Conservation (phyloP, 2,888 invertebrate genomes). For the Scaptomyza parva region DNA sequence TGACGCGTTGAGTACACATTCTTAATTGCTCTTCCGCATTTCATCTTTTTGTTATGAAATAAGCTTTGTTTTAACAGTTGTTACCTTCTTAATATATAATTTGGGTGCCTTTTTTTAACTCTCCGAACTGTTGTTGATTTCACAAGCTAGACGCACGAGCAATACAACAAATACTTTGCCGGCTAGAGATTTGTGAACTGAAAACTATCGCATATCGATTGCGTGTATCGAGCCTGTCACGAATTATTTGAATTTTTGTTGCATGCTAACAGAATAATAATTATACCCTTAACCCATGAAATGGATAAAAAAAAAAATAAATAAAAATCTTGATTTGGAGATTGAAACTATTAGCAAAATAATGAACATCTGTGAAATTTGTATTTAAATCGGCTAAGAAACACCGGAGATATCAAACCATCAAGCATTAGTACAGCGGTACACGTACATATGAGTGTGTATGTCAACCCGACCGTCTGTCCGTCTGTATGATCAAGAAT, state of each 20-base stretch:
- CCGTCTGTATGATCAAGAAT: no score
- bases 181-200: constrained; percentile 47
- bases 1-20: neutral
- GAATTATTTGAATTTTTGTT: neutral
- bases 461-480: no score
- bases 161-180: constrained; percentile 27
- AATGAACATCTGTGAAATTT: no score
- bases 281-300: no score
- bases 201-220: constrained; percentile 21
- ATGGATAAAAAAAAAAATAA: no score
- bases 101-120: constrained; percentile 10
- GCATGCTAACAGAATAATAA: no score
- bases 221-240: neutral
- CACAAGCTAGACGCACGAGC: constrained; percentile 28
- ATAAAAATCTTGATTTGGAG: no score
- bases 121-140: constrained; percentile 29
- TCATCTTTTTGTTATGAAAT: neutral
- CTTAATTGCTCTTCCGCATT: constrained; percentile 18
- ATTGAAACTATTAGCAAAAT: no score
- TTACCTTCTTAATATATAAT: constrained; percentile 31
- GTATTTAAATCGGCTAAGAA: no score
- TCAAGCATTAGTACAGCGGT: no score
- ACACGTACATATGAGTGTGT: no score
- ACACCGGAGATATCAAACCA: no score
- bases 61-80: constrained; percentile 28